Conservation (phyloP, 1,140 invertebrate species). For the Listronotus bonariensis region DNA sequence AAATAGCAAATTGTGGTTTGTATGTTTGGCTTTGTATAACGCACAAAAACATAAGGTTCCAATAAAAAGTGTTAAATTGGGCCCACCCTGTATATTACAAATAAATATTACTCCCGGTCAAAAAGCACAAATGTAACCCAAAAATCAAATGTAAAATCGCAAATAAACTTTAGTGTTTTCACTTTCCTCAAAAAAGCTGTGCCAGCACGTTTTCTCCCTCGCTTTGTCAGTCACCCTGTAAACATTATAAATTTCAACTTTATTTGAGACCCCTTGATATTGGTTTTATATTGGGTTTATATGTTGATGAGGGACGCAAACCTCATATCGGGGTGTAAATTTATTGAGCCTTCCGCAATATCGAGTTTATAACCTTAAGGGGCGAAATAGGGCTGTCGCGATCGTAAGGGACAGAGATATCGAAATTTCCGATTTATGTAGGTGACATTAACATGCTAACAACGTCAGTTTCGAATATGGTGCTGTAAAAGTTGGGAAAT, state of each 20-base stretch:
- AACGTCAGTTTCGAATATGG: constrained; percentile 6
- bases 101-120: too few species aligned
- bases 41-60: too few species aligned
- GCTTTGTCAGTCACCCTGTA: constrained; percentile 6
- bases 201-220: too few species aligned
- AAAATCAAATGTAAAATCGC: too few species aligned
- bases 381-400: constrained; percentile 9
- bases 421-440: constrained; percentile 25
- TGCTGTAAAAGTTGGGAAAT: too few species aligned
- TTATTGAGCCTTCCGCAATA: constrained; percentile 28
- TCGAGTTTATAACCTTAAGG: constrained; percentile 26
- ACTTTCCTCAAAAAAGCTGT: too few species aligned
- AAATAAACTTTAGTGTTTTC: too few species aligned
- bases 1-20: too few species aligned
- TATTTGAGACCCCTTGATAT: constrained; percentile 13
- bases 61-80: too few species aligned
- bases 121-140: too few species aligned
- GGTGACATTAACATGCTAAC: constrained; percentile 19
- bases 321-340: constrained; percentile 23
- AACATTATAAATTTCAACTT: constrained; percentile 21
- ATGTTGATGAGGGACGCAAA: constrained; percentile 24
- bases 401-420: constrained; percentile 11
- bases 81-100: too few species aligned
- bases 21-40: too few species aligned
- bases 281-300: constrained; percentile 30